Evolutionary conservation across 2,797 vertebrate species (phyloP).

Genomic region (Acanthurus lineatus): DNA sequence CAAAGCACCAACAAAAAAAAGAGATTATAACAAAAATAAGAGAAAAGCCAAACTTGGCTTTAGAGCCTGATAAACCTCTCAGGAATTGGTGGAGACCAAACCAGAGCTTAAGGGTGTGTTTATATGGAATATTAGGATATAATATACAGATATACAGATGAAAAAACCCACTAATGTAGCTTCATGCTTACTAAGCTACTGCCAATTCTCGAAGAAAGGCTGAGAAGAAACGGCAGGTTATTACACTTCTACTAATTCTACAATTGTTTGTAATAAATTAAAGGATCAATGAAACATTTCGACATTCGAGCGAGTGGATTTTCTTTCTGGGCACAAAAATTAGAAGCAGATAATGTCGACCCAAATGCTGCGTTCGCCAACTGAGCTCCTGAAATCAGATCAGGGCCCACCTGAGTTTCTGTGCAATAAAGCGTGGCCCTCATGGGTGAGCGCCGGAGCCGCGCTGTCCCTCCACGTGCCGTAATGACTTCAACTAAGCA

Average conservation of each 20-base stretch:
- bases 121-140: too few species aligned
- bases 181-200: not conserved
- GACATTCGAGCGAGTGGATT: constrained; percentile 26
- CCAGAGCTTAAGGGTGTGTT: not conserved
- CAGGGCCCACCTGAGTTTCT: constrained; percentile 75
- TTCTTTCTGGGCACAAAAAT: constrained; percentile 53
- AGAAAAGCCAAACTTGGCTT: too few species aligned
- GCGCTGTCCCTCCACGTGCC: constrained; percentile 42
- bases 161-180: not conserved
- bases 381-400: constrained; percentile 72
- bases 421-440: constrained; percentile 75
- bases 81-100: not conserved
- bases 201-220: not conserved
- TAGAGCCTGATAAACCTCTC: not conserved
- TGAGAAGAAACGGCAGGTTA: not conserved
- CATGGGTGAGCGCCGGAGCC: constrained; percentile 43
- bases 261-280: not conserved
- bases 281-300: constrained; percentile 35
- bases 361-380: constrained; percentile 53
- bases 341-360: constrained; percentile 58
- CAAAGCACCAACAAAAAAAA: not conserved
- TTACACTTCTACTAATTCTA: not conserved
- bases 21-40: too few species aligned
- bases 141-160: not conserved
- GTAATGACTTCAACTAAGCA: constrained; percentile 71